Percentiles rank a stretch among this genome's conserved stretches.
These are phyloP conservation scores for Hemibagrus guttatus DNA, from an alignment of 2,797 vertebrate genomes.

Conservation along the genomic window DNA sequence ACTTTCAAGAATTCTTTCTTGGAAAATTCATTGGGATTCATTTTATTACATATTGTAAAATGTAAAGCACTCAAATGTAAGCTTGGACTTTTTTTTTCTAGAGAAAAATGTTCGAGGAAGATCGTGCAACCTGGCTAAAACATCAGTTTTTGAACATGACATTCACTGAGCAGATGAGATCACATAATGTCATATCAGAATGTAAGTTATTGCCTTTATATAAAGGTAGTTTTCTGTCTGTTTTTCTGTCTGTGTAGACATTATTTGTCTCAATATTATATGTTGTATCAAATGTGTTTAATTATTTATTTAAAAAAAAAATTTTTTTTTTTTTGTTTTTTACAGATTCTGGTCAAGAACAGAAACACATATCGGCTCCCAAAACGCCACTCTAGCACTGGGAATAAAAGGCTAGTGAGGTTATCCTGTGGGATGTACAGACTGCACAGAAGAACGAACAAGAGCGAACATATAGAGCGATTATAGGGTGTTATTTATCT, in stretches of 20 bases:
- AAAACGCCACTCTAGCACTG: conserved; percentile 43
- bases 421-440: too few relatives aligned
- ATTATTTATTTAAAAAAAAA: background rate
- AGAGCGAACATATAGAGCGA: background rate
- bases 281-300: background rate
- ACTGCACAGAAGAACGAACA: background rate
- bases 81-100: conserved; percentile 49
- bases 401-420: background rate
- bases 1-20: background rate
- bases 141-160: conserved; percentile 77
- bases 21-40: background rate
- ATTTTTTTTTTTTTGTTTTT: background rate
- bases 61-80: background rate
- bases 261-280: too few relatives aligned
- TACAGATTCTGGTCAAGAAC: conserved; percentile 47
- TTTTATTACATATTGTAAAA: background rate
- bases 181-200: conserved; percentile 69
- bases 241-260: too few relatives aligned
- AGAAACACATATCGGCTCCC: conserved; percentile 48
- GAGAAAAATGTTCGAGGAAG: conserved; percentile 78
- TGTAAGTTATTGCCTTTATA: conserved; percentile 61
- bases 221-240: too few relatives aligned
- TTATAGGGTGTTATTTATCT: background rate
- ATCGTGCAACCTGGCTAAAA: conserved; percentile 76
- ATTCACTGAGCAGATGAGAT: conserved; percentile 70